Evolutionary conservation across 2,113 vertebrate genomes (phyloP).

Genomic region (Vimba vimba): DNA sequence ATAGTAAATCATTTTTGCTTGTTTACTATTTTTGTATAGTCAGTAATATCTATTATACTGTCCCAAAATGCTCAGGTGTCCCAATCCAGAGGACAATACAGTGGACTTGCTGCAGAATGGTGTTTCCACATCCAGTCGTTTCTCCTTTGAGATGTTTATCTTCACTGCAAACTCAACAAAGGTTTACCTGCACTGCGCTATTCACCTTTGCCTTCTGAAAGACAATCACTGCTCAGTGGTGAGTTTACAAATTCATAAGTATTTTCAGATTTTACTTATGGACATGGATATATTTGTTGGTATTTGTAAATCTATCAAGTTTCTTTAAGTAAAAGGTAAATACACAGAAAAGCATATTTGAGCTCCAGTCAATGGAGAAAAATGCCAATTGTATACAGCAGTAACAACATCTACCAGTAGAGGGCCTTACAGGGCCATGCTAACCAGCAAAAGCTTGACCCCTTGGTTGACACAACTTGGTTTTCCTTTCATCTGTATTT

Average conservation of each 20-base stretch:
- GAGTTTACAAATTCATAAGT: conserved; percentile 30
- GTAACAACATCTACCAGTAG: neutral
- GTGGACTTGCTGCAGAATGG: conserved; percentile 69
- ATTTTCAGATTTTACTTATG: neutral
- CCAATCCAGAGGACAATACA: conserved; percentile 56
- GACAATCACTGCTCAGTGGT: conserved; percentile 63
- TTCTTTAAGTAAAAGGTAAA: neutral
- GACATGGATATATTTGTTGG: neutral
- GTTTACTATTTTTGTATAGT: too few species aligned
- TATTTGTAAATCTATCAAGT: neutral
- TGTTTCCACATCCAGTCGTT: conserved; percentile 60
- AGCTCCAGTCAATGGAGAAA: neutral
- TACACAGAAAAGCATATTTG: neutral
- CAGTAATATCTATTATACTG: neutral
- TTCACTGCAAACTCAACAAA: conserved; percentile 56
- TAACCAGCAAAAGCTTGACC: neutral
- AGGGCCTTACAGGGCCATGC: neutral
- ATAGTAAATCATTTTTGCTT: too few species aligned
- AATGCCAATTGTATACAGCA: neutral
- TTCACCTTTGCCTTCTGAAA: conserved; percentile 66
- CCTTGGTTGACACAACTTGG: neutral
- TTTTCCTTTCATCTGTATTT: neutral
- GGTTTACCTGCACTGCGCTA: conserved; percentile 70
- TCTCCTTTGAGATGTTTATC: conserved; percentile 73
- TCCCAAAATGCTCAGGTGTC: conserved; percentile 66